A percentile compares a stretch with the other conserved stretches of the same genome.
phyloP scores from a whole-genome alignment of 92 coral and sea anemone species.

The Heliopora coerulea region DNA sequence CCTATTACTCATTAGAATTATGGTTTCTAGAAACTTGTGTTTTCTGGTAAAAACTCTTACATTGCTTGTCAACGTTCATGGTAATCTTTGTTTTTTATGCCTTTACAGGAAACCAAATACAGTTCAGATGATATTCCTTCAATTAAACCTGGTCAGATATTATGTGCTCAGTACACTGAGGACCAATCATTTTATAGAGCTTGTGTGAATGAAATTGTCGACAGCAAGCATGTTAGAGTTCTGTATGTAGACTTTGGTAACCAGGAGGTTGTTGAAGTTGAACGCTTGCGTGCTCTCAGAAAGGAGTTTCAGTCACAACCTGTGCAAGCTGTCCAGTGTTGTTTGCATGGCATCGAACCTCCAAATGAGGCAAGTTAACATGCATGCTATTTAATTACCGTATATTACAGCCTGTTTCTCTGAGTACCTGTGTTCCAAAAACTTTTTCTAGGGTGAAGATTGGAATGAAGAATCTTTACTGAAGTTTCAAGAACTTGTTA shows the following conservation, averaged over 20 bases:
- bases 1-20: no score
- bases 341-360: slow-evolving; percentile 63
- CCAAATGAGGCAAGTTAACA: slow-evolving; percentile 28
- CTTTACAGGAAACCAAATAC: slow-evolving; percentile 11
- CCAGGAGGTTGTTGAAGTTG: slow-evolving; percentile 59
- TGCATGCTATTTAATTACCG: no score
- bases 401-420: no score
- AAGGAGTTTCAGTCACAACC: slow-evolving; percentile 72
- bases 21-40: no score
- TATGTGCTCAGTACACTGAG: slow-evolving; percentile 76
- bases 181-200: slow-evolving; percentile 84
- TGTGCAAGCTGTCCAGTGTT: slow-evolving; percentile 74
- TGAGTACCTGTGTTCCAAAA: no score
- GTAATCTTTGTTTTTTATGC: no score
- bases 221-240: slow-evolving; percentile 52
- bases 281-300: slow-evolving; percentile 60
- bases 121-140: slow-evolving; percentile 43
- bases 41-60: no score
- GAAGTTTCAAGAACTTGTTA: slow-evolving; percentile 2
- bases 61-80: no score
- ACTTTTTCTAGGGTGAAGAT: slow-evolving; percentile 19
- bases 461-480: slow-evolving; percentile 16
- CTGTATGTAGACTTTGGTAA: slow-evolving; percentile 91
- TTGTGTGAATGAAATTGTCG: slow-evolving; percentile 45
- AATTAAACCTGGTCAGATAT: slow-evolving; percentile 63